Conservation (phyloP, 1,140 invertebrate species). For the Diabrotica virgifera region DNA sequence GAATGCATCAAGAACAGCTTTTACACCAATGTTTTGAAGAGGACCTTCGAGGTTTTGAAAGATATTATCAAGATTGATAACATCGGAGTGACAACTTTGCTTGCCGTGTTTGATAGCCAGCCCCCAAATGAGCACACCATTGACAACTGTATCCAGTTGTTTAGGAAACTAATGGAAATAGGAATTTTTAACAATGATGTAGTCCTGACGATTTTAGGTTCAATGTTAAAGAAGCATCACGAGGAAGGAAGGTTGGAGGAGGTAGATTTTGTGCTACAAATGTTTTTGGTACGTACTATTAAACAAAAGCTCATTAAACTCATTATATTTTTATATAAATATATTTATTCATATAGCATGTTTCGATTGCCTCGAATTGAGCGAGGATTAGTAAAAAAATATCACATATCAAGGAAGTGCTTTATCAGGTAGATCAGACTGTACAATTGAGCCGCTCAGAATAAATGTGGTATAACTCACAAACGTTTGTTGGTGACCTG, state of each 20-base stretch:
- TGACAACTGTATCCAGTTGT: slow-evolving; percentile 32
- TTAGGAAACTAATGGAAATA: slow-evolving; percentile 26
- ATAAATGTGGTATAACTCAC: no score
- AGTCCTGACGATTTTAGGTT: slow-evolving; percentile 25
- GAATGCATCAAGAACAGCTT: slow-evolving; percentile 37
- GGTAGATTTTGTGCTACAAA: slow-evolving; percentile 24
- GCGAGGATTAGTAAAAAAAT: no score
- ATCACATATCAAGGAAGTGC: no score
- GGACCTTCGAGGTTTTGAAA: slow-evolving; percentile 26
- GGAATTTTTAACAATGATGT: slow-evolving; percentile 27
- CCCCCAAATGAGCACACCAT: slow-evolving; percentile 27
- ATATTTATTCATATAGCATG: no score
- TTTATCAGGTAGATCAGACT: no score
- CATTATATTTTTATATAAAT: no score
- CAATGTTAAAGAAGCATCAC: slow-evolving; percentile 17
- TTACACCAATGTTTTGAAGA: slow-evolving; percentile 28
- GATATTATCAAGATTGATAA: slow-evolving; percentile 35
- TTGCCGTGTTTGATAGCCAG: slow-evolving; percentile 26
- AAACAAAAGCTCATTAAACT: no score
- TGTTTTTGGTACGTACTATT: slow-evolving; percentile 29
- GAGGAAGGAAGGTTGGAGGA: slow-evolving; percentile 23
- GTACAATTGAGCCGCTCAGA: no score
- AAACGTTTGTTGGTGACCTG: no score
- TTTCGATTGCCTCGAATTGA: no score
- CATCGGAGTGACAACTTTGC: slow-evolving; percentile 30